Evolutionary conservation across 2,888 invertebrate species (phyloP).

Genomic region (Incurvaria masculella): DNA sequence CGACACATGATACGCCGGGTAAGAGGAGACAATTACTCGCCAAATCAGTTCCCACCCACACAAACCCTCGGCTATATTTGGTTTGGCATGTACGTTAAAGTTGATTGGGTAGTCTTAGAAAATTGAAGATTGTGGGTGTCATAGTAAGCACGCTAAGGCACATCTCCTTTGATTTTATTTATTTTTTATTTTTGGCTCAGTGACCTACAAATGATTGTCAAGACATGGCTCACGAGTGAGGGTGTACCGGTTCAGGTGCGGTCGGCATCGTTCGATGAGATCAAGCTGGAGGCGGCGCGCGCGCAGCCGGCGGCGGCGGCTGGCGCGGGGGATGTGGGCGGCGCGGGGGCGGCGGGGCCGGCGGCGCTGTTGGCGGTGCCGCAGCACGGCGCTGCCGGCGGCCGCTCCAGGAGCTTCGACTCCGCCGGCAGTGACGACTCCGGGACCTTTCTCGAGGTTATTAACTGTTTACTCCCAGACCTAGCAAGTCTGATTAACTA

Average conservation of each 20-base stretch:
- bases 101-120: no score
- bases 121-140: no score
- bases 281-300: slow-evolving; percentile 74
- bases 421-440: slow-evolving; percentile 70
- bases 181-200: not conserved
- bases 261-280: slow-evolving; percentile 88
- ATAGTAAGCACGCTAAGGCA: no score
- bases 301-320: slow-evolving; percentile 53
- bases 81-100: no score
- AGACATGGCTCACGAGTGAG: no score
- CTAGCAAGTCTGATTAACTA: no score
- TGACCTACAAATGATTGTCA: not conserved
- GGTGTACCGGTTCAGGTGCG: slow-evolving; percentile 57
- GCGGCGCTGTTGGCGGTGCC: slow-evolving; percentile 28
- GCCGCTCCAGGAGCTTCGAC: slow-evolving; percentile 78
- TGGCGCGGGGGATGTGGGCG: slow-evolving; percentile 78
- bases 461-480: no score
- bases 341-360: slow-evolving; percentile 67
- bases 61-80: no score
- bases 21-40: no score
- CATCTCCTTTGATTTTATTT: not conserved
- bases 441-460: slow-evolving; percentile 51
- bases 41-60: no score
- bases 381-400: slow-evolving; percentile 44
- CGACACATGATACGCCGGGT: no score